phyloP scores from a whole-genome alignment of 2,888 invertebrate species.

The Neoitamus cyanurus region DNA sequence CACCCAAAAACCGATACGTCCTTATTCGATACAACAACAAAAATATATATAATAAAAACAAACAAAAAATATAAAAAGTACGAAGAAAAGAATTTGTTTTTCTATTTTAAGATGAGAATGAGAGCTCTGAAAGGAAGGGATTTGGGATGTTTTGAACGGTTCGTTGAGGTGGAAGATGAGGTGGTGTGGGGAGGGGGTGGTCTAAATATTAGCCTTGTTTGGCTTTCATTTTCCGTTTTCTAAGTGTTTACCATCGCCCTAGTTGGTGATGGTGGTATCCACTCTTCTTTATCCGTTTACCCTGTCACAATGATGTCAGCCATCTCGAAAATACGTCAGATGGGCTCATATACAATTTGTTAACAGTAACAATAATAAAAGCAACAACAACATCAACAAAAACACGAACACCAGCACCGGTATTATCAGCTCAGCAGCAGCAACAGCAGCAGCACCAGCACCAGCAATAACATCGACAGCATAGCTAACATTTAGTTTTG shows the following conservation, averaged over 20 bases:
- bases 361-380: neutral
- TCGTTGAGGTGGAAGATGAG: no score
- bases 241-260: neutral
- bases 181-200: neutral
- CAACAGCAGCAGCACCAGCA: neutral
- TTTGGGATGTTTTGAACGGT: no score
- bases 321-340: neutral
- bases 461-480: neutral
- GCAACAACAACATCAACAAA: neutral
- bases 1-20: no score
- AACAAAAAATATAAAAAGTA: no score
- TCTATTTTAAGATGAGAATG: no score
- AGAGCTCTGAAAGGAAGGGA: no score
- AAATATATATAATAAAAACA: no score
- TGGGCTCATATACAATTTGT: neutral
- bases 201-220: neutral
- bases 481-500: slow-evolving; percentile 8
- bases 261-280: neutral
- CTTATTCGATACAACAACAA: no score
- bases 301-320: neutral
- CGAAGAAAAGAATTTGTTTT: no score
- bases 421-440: neutral
- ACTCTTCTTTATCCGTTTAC: neutral
- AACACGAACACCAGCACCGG: no score
- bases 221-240: neutral